Conservation (phyloP, 1,140 invertebrate species). For the Pomacea maculata region DNA sequence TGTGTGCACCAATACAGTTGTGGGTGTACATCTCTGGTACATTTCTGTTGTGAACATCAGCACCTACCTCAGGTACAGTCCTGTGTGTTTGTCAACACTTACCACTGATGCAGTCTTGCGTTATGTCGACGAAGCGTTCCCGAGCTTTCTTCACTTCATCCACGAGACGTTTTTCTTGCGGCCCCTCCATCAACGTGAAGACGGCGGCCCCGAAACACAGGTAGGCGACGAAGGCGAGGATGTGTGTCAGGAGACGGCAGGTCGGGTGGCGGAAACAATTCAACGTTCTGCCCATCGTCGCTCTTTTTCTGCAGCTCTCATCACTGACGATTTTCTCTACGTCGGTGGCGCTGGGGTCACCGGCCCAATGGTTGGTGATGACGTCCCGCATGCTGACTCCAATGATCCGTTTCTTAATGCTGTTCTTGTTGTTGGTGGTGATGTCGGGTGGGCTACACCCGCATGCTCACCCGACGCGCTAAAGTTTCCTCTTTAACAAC, state of each 20-base stretch:
- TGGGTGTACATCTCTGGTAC: not conserved
- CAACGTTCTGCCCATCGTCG: no score
- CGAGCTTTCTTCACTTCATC: constrained; percentile 69
- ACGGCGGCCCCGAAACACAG: constrained; percentile 75
- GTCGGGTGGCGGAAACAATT: not conserved
- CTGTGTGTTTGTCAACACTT: constrained; percentile 18
- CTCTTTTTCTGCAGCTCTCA: no score
- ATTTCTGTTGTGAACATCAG: not conserved
- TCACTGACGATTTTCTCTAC: no score
- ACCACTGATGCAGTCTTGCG: constrained; percentile 59
- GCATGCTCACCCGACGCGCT: no score
- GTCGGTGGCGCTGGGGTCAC: no score
- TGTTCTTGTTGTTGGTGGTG: no score
- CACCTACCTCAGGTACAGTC: not conserved
- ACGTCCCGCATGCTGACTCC: no score
- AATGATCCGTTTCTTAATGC: no score
- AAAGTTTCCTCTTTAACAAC: no score
- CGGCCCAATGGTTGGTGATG: no score
- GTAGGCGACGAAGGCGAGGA: constrained; percentile 66
- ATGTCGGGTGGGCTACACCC: no score
- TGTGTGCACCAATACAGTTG: not conserved
- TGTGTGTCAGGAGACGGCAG: constrained; percentile 66
- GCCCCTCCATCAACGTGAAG: constrained; percentile 79
- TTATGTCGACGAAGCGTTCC: constrained; percentile 70
- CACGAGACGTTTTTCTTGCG: constrained; percentile 71